Evolutionary conservation across 1,140 invertebrate species (phyloP), one percentile per base, ranked within the genome.

Genomic region (Plectrocnemia conspersa): DNA sequence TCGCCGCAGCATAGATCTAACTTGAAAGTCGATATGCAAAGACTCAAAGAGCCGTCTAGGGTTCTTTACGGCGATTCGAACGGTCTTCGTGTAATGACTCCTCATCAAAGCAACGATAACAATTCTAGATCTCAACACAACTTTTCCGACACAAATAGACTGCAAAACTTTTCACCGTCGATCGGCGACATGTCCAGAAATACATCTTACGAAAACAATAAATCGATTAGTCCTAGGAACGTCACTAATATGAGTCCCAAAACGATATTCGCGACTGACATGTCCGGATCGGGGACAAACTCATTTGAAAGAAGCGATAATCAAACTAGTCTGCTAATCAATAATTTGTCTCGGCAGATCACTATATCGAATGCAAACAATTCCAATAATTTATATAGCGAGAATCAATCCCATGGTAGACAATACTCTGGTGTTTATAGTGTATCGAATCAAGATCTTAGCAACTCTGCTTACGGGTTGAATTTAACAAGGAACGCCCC

Each of bases 221-320:
- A 50, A 16, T 72, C 69, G 10, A 59, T 63, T 1, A 73, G 69
- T 63, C 69, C 73, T 1, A 64, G 70, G 40, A 75, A 71, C n/a
- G 64, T 71, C 1, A 52, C 68, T 4, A 71, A 68, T 22, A 71
- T 58, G 48, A 71, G 71, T 56, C 71, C 70, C 3, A 65, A 70
- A 46, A 72, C 54, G 0, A 49, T 65, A 32, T 74, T 70, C 42
- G 58, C 66, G 7, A 56, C 65, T 0, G 71, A 73, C 21, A 65
- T 64, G 0, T 57, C 61, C 1, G 54, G 59, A 11, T 61, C 60
- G 2, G 53, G 33, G 6, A 55, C 25, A 1, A 71, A 64, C 38
- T 69, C 64, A n/a, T 74, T 71, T 53, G 71, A 74, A 10, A 56
- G 64, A 13, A 19, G 52, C 4, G 56, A 48, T 45, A 55, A 40